A percentile compares a stretch with the other conserved stretches of the same genome.
These are phyloP conservation scores for Ornithorhynchus anatinus DNA, from an alignment of 2,113 vertebrate genomes.

Conservation along the genomic window DNA sequence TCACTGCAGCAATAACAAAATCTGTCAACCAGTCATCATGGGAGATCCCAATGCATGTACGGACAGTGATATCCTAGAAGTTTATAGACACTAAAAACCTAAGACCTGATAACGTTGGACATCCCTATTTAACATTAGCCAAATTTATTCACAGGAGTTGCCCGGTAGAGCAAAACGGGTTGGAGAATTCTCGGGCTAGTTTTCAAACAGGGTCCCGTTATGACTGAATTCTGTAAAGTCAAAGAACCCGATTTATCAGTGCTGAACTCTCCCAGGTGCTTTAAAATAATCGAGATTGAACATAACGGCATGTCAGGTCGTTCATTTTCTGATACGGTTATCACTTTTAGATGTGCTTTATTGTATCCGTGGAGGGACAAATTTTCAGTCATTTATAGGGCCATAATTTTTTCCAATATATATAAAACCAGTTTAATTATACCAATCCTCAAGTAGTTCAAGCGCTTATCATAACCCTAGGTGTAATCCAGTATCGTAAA, in stretches of 20 bases:
- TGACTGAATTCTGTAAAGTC: background rate
- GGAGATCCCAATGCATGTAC: no score
- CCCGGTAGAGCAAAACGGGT: background rate
- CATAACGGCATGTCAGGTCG: background rate
- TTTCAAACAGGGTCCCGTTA: background rate
- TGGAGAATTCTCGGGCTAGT: background rate
- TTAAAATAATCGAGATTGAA: constrained; percentile 4
- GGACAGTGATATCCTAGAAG: background rate
- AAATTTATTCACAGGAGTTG: background rate
- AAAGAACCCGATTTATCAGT: background rate
- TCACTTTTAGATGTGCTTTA: background rate
- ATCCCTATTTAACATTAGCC: background rate
- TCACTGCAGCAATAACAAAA: no score
- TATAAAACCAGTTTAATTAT: constrained; percentile 7
- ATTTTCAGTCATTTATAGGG: background rate
- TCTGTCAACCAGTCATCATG: no score
- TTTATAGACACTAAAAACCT: background rate
- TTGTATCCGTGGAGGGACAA: background rate
- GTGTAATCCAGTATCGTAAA: background rate
- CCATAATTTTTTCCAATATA: background rate
- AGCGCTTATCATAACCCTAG: background rate
- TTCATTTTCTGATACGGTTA: background rate
- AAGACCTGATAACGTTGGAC: background rate
- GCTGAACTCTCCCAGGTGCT: background rate
- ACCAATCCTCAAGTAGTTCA: background rate